phyloP scores from a whole-genome alignment of 2,113 vertebrate species.

The Scophthalmus maximus region DNA sequence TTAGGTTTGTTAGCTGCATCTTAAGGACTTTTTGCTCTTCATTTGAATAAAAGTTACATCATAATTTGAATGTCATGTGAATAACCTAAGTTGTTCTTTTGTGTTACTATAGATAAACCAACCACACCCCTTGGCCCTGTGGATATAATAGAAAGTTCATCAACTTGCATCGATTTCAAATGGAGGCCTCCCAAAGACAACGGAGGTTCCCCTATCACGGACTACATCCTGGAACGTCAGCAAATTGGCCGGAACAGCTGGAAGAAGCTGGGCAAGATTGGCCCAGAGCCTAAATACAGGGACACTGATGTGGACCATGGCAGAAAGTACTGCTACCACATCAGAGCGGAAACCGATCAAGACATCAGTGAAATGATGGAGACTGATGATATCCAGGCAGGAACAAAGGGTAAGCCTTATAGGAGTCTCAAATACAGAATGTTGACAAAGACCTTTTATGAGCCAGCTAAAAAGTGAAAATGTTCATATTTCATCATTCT shows the following conservation, averaged over 20 bases:
- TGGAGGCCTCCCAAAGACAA: slow-evolving; percentile 87
- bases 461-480: background rate
- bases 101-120: slow-evolving; percentile 81
- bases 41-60: background rate
- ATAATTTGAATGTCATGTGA: background rate
- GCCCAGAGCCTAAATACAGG: slow-evolving; percentile 81
- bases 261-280: slow-evolving; percentile 85
- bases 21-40: background rate
- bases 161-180: slow-evolving; percentile 80
- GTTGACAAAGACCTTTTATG: background rate
- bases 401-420: slow-evolving; percentile 83
- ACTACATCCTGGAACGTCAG: slow-evolving; percentile 86
- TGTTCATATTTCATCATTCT: background rate
- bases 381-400: slow-evolving; percentile 86
- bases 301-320: slow-evolving; percentile 85
- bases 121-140: slow-evolving; percentile 85
- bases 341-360: slow-evolving; percentile 84
- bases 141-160: slow-evolving; percentile 82
- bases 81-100: background rate
- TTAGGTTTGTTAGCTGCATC: slow-evolving; percentile 51
- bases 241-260: slow-evolving; percentile 87
- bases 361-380: slow-evolving; percentile 85
- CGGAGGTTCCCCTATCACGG: slow-evolving; percentile 84
- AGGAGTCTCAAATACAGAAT: background rate
- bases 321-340: slow-evolving; percentile 87